Evolutionary conservation across 2,797 vertebrate genomes (phyloP), one percentile per base, ranked within the genome.

Genomic region (Phalanger gymnotis): DNA sequence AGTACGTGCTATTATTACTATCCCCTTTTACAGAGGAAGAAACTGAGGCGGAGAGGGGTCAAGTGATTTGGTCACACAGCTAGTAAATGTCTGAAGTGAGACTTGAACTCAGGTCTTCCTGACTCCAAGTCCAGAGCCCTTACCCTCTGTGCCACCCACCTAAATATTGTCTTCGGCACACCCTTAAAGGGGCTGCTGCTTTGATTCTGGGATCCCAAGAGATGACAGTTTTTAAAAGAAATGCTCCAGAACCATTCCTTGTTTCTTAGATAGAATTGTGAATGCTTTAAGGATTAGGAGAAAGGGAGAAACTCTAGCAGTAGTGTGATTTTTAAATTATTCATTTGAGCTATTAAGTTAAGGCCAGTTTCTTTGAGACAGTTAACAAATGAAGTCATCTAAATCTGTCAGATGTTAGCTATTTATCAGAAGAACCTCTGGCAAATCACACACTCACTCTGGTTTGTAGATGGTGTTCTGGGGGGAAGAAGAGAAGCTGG

Each of bases 221-320:
- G 61, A 91, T 87, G n/a, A 73, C 2, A 0, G 19, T 73, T 73
- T 40, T 73, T 2, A 93, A 93, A 95, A 96, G 87, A 96, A 66
- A 40, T n/a, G 34, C 10, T 27, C n/a, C 81, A n/a, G 31, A 90
- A 90, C 81, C 90, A 93, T 94, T 54, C 51, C 81, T 94, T 90
- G 51, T 52, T 91, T 61, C 54, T 1, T n/a, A 96, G 90, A 94
- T 25, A 73, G 31, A 56, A 53, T 53, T 53, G 52, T 73, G 90
- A 91, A 93, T 89, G 13, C 52, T 94, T 96, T 92, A 90, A 87
- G 73, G 95, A 94, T 61, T 90, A 96, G 93, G 66, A 97, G 93
- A 95, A 54, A 95, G 61, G 90, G 54, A 96, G 95, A 94, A 94
- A 95, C 81, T 28, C 73, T 95, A 95, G 92, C 54, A 55, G 90